Percentiles rank a stretch among this genome's conserved stretches.
phyloP scores from a whole-genome alignment of 2,113 vertebrate species.

The Perca fluviatilis region DNA sequence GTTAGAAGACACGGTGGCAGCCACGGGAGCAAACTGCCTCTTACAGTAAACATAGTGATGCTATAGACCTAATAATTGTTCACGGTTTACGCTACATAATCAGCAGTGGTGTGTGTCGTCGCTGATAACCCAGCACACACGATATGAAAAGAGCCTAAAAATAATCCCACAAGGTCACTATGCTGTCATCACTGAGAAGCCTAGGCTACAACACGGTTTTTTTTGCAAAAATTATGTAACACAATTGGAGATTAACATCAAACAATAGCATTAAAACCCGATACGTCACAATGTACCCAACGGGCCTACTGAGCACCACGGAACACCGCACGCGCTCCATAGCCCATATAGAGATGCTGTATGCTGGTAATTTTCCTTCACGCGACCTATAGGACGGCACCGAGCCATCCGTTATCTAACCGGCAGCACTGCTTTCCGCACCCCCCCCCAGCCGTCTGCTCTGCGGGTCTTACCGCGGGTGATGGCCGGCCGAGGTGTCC shows the following conservation, averaged over 20 bases:
- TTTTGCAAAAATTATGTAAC: not conserved
- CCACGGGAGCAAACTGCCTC: not conserved
- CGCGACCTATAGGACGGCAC: conserved; percentile 9
- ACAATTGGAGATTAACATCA: not conserved
- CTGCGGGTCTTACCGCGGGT: conserved; percentile 69
- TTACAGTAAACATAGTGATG: not conserved
- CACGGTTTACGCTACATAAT: not conserved
- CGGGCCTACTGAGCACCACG: conserved; percentile 32
- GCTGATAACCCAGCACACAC: not conserved
- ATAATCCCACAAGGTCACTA: conserved; percentile 25
- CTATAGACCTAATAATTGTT: not conserved
- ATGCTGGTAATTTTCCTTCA: conserved; percentile 52
- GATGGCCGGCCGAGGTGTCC: conserved; percentile 50
- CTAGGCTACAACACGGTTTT: not conserved
- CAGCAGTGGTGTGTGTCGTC: conserved; percentile 31
- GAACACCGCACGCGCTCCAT: conserved; percentile 19
- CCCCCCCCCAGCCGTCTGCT: not conserved
- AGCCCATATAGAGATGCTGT: conserved; percentile 23
- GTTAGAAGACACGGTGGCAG: not conserved
- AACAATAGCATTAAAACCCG: conserved; percentile 4
- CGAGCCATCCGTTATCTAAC: conserved; percentile 24
- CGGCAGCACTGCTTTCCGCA: conserved; percentile 35
- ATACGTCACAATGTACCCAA: conserved; percentile 37
- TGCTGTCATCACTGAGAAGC: not conserved
- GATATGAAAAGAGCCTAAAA: conserved; percentile 12